Percentiles rank a stretch among this genome's conserved stretches.
Conservation (phyloP, 2,113 vertebrate species). For the Pomatorhinus ruficollis region DNA sequence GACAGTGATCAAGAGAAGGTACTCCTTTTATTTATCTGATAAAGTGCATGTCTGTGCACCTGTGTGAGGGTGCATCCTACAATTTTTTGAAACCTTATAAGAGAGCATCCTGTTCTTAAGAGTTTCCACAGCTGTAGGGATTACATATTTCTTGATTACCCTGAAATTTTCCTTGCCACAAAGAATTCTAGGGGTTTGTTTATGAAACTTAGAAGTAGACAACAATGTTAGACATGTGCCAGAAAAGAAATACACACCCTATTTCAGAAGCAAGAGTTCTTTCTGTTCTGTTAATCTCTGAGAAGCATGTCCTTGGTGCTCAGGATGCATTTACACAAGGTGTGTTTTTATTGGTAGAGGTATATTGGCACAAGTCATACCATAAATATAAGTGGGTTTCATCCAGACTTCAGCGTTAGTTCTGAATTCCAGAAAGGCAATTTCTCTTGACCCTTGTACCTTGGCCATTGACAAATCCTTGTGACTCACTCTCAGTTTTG, state of each 20-base stretch:
- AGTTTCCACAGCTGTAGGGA: not conserved
- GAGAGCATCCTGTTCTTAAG: not conserved
- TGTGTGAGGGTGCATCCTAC: not conserved
- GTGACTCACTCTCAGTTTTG: not conserved
- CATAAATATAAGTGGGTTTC: not conserved
- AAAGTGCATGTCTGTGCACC: not conserved
- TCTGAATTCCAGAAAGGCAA: not conserved
- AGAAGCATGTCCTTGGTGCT: not conserved
- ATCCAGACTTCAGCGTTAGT: not conserved
- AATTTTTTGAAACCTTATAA: not conserved
- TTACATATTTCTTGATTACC: not conserved
- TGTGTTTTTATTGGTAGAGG: not conserved
- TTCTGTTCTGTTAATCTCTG: not conserved
- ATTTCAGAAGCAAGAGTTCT: not conserved
- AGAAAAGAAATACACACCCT: not conserved
- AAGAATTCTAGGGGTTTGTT: not conserved
- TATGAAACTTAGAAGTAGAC: not conserved
- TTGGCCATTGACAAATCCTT: not conserved
- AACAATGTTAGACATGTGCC: not conserved
- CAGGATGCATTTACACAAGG: not conserved
- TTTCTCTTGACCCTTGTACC: not conserved
- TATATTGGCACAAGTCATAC: not conserved
- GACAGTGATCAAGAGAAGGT: not conserved
- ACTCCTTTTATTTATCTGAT: not conserved
- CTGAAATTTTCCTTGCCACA: not conserved